Conservation (phyloP, 2,797 vertebrate species). For the Percopsis omiscomaycus region DNA sequence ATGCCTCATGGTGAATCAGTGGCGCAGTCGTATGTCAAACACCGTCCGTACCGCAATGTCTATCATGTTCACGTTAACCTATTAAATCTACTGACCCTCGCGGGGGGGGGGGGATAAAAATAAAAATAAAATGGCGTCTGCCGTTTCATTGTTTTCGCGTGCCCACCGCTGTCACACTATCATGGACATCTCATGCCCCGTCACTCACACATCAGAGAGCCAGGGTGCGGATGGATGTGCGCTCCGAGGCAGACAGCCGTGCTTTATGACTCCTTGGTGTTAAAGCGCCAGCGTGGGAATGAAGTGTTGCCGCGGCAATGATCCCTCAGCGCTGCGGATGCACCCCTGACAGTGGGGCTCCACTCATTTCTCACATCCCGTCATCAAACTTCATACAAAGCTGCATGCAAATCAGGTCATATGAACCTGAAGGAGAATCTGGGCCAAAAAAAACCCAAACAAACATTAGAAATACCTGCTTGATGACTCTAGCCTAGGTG, state of each 20-base stretch:
- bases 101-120: no score
- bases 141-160: slow-evolving; percentile 24
- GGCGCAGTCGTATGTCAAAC: not conserved
- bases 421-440: no score
- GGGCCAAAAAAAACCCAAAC: no score
- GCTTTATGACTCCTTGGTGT: slow-evolving; percentile 66
- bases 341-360: slow-evolving; percentile 39
- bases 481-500: no score
- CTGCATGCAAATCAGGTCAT: no score
- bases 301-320: slow-evolving; percentile 53
- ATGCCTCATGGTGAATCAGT: not conserved
- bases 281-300: slow-evolving; percentile 65
- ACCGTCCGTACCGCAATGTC: not conserved
- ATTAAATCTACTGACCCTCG: not conserved
- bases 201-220: slow-evolving; percentile 53
- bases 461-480: no score
- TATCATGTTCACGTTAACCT: slow-evolving; percentile 14
- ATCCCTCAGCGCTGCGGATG: slow-evolving; percentile 56
- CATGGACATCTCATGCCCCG: slow-evolving; percentile 45
- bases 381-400: no score
- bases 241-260: slow-evolving; percentile 63
- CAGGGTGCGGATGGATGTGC: slow-evolving; percentile 61
- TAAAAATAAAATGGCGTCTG: not conserved
- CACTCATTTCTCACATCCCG: slow-evolving; percentile 12
- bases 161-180: slow-evolving; percentile 27